Percentiles rank a stretch among this genome's conserved stretches.
Conservation (phyloP, 2,113 vertebrate species). For the Ptilorrhoa leucosticta region DNA sequence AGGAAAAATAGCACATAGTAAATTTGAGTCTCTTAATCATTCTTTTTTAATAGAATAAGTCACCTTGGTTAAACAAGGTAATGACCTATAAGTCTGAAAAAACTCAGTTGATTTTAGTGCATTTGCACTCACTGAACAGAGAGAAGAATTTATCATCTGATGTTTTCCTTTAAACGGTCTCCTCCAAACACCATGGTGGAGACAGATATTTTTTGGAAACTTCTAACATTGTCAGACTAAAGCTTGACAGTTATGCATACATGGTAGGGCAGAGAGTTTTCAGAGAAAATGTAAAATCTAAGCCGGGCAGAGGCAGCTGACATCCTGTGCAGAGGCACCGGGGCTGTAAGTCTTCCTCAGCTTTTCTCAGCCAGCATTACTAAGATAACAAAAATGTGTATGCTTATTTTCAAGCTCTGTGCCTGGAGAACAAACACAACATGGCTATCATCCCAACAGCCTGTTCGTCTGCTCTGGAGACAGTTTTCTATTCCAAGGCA, state of each 20-base stretch:
- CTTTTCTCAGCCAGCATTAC: not conserved
- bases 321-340: not conserved
- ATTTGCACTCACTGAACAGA: not conserved
- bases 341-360: not conserved
- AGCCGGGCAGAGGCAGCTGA: not conserved
- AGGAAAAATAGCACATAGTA: not conserved
- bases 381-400: conserved; percentile 1
- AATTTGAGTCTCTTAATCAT: not conserved
- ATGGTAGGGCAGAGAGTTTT: not conserved
- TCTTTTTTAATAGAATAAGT: not conserved
- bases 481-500: not conserved
- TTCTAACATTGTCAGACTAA: not conserved
- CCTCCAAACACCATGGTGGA: not conserved
- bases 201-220: not conserved
- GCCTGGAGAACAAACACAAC: conserved; percentile 11
- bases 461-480: conserved; percentile 24
- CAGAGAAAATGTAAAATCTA: not conserved
- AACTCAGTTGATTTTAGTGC: not conserved
- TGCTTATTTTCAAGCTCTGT: conserved; percentile 6
- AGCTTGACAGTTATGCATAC: not conserved
- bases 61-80: not conserved
- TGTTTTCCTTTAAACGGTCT: not conserved
- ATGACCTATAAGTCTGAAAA: not conserved
- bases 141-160: not conserved
- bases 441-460: conserved; percentile 18